phyloP scores from a whole-genome alignment of 2,888 invertebrate genomes.

The Eilema griseolum region DNA sequence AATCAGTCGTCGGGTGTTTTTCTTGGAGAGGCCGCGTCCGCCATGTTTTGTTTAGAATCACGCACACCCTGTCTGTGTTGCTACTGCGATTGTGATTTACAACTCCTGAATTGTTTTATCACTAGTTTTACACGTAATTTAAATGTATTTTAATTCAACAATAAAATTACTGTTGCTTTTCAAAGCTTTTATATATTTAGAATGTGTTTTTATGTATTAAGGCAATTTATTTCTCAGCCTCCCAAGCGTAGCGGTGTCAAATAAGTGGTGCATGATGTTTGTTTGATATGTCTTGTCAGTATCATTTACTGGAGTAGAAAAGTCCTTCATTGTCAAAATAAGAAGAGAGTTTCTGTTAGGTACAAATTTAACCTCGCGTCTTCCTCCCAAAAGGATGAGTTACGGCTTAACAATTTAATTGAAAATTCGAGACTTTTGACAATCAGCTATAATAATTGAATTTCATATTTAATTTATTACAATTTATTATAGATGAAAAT shows the following conservation, averaged over 20 bases:
- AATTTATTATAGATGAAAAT: too few species aligned
- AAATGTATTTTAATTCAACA: constrained; percentile 52
- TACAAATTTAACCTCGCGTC: too few species aligned
- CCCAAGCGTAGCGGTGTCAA: background rate
- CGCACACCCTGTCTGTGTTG: constrained; percentile 79
- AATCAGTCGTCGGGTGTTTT: constrained; percentile 84
- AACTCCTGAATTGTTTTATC: constrained; percentile 67
- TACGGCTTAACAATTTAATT: too few species aligned
- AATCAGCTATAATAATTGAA: too few species aligned
- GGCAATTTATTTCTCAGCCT: background rate
- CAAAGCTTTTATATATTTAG: constrained; percentile 1
- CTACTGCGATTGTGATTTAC: constrained; percentile 81
- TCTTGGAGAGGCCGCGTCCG: constrained; percentile 77
- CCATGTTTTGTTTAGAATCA: constrained; percentile 85
- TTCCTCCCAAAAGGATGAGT: too few species aligned
- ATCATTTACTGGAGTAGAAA: background rate
- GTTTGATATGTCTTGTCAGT: background rate
- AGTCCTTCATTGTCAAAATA: too few species aligned
- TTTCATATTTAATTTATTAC: too few species aligned
- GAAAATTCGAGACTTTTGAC: too few species aligned
- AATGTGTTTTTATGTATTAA: background rate
- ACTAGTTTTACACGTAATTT: constrained; percentile 63
- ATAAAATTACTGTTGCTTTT: constrained; percentile 35
- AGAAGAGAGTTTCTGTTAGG: too few species aligned
- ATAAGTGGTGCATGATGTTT: background rate